Evolutionary conservation across 2,113 vertebrate genomes (phyloP), one percentile per base, ranked within the genome.

Genomic region (Falco punctatus): DNA sequence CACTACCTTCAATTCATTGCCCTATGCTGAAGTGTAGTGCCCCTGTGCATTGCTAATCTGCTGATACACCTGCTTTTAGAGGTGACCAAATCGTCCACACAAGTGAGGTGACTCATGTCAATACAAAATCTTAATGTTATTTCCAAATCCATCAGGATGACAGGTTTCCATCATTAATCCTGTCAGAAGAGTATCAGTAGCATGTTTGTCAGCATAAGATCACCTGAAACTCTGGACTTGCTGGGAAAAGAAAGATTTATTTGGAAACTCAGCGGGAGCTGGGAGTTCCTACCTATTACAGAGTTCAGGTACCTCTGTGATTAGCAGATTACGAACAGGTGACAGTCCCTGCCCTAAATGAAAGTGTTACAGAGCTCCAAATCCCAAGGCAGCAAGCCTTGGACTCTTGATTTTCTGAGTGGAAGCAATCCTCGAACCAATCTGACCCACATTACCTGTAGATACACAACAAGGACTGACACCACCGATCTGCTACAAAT

Each of bases 141-240:
- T 88, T 86, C 54, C 7, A 6, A 86, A 61, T 49, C 40, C 62
- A 69, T 52, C 18, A 69, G 30, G 57, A 27, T 85, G 57, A 82
- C n/a, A 82, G 42, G 27, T 85, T 65, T 14, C 15, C 12, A 57
- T 57, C 51, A 80, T 82, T 44, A 88, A 81, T 15, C 18, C 44
- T 70, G 10, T 81, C 57, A 65, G 49, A 84, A 91, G 30, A 52
- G 8, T 20, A 65, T 9, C 1, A 0, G 26, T 30, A 72, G 54
- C 3, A 6, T 54, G 19, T n/a, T 88, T 88, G 19, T 42, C 46
- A 92, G 49, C 10, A 3, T n/a, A 61, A 80, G 66, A 90, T n/a
- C 72, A 71, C 51, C 89, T 94, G 64, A 88, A 96, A 97, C 74
- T 96, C 88, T 74, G 24, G 40, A 42, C n/a, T 65, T 55, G 61